Conservation (phyloP, 2,113 vertebrate genomes). For the Xenopus laevis region DNA sequence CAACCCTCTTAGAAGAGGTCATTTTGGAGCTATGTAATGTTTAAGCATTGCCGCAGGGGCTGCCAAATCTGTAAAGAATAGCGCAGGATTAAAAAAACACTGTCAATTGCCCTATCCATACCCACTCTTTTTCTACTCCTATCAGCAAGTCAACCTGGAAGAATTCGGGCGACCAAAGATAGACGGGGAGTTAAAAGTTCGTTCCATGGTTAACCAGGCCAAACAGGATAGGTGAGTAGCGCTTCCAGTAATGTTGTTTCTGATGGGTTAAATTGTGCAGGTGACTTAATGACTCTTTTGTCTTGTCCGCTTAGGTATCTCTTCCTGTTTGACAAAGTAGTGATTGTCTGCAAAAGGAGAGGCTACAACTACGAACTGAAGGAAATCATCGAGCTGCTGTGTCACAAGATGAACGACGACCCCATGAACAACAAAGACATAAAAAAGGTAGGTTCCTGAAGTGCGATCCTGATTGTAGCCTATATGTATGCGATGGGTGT, state of each 20-base stretch:
- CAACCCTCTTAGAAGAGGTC: too few relatives aligned
- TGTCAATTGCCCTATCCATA: too few relatives aligned
- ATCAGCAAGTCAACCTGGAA: constrained; percentile 89
- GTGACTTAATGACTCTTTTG: not conserved
- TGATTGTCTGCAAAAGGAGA: constrained; percentile 93
- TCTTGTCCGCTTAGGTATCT: constrained; percentile 77
- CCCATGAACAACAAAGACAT: constrained; percentile 93
- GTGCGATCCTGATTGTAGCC: too few relatives aligned
- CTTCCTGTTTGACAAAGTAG: constrained; percentile 97
- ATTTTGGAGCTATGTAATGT: too few relatives aligned
- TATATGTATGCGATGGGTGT: too few relatives aligned
- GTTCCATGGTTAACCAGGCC: constrained; percentile 88
- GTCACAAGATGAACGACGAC: constrained; percentile 92
- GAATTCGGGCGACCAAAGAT: constrained; percentile 95
- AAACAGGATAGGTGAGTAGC: constrained; percentile 89
- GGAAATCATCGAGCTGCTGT: constrained; percentile 90
- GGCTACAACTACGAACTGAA: constrained; percentile 94
- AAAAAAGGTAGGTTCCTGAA: constrained; percentile 77
- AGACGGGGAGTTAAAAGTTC: constrained; percentile 92
- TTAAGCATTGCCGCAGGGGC: too few relatives aligned
- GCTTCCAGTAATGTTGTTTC: not conserved
- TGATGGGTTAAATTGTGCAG: not conserved
- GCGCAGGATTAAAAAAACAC: too few relatives aligned
- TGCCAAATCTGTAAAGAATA: too few relatives aligned
- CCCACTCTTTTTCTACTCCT: not conserved